Conservation (phyloP, 2,888 invertebrate genomes). For the Agrochola litura region DNA sequence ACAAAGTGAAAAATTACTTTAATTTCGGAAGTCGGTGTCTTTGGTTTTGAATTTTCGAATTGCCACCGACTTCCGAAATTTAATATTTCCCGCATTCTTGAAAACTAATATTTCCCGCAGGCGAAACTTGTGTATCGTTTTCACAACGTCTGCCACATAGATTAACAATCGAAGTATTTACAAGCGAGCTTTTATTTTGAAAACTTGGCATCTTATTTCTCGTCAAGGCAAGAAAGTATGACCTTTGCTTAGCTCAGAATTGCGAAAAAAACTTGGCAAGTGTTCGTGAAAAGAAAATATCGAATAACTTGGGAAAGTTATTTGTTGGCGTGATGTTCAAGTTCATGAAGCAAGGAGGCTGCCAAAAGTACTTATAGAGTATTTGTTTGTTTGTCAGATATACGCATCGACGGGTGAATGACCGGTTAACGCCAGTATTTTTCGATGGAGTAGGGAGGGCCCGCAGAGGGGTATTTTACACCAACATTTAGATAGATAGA, state of each 20-base stretch:
- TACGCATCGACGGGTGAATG: slow-evolving; percentile 15
- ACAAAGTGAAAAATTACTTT: too few species aligned
- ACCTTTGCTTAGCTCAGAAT: slow-evolving; percentile 19
- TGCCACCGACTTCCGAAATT: too few species aligned
- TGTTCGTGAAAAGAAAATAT: slow-evolving; percentile 11
- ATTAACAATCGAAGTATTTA: neutral
- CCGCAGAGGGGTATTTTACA: neutral
- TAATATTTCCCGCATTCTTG: neutral
- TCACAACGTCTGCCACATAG: neutral
- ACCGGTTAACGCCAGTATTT: neutral
- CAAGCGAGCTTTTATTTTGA: neutral
- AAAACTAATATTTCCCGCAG: neutral
- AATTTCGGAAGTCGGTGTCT: too few species aligned
- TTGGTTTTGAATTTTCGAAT: too few species aligned
- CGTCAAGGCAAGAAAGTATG: slow-evolving; percentile 25
- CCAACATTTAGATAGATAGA: neutral
- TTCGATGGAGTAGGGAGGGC: neutral
- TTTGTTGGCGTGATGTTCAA: slow-evolving; percentile 38
- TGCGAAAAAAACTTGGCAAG: slow-evolving; percentile 36
- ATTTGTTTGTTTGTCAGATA: slow-evolving; percentile 31
- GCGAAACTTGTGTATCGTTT: neutral
- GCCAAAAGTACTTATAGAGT: slow-evolving; percentile 39
- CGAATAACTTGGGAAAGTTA: slow-evolving; percentile 17
- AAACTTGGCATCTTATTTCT: slow-evolving; percentile 37
- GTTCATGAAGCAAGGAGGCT: slow-evolving; percentile 41